Evolutionary conservation across 1,140 invertebrate genomes (phyloP).

Genomic region (Brachionus angularis): DNA sequence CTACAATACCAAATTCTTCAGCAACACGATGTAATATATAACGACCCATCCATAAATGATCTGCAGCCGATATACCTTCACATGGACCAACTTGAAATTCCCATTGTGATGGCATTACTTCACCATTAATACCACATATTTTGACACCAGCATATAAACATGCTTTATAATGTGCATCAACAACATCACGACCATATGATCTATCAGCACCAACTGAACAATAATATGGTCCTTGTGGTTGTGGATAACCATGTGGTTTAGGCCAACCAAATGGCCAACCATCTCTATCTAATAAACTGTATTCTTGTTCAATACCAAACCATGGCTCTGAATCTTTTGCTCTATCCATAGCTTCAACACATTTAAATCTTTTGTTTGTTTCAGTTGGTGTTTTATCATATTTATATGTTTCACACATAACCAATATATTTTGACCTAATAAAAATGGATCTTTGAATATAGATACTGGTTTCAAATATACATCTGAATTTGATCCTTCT

Average conservation of each 20-base stretch:
- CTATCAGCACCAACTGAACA: conserved; percentile 90
- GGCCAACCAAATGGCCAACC: conserved; percentile 88
- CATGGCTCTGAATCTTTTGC: conserved; percentile 76
- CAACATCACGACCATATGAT: conserved; percentile 74
- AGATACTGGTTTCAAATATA: conserved; percentile 77
- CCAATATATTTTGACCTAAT: conserved; percentile 76
- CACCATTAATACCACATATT: conserved; percentile 83
- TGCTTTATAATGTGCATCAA: conserved; percentile 72
- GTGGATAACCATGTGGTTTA: conserved; percentile 79
- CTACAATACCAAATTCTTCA: conserved; percentile 84
- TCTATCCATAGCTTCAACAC: conserved; percentile 68
- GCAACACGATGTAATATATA: conserved; percentile 74
- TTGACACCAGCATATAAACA: conserved; percentile 79
- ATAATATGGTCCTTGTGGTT: conserved; percentile 80
- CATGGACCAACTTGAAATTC: conserved; percentile 66
- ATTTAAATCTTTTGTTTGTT: conserved; percentile 72
- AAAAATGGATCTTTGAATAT: conserved; percentile 87
- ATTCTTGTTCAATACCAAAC: conserved; percentile 93
- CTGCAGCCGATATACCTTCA: conserved; percentile 75
- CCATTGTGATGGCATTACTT: conserved; percentile 80
- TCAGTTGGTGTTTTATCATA: conserved; percentile 67
- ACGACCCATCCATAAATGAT: conserved; percentile 83
- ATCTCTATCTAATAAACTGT: conserved; percentile 82
- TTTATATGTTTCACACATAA: conserved; percentile 77
- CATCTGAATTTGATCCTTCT: conserved; percentile 70